Conservation (phyloP, 2,888 invertebrate genomes). For the Trichopria drosophilae region DNA sequence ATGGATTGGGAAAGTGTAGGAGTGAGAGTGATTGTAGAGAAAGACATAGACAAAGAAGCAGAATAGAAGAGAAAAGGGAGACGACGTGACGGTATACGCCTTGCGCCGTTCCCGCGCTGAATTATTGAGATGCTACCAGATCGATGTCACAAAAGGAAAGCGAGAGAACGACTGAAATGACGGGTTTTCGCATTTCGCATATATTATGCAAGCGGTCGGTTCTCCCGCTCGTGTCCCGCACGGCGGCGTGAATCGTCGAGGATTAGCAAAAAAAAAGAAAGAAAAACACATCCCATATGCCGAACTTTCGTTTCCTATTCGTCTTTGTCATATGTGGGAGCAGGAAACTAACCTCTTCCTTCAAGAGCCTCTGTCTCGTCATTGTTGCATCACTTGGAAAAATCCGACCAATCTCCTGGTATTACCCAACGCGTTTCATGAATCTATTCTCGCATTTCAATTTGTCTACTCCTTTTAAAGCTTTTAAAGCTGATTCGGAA, state of each 20-base stretch:
- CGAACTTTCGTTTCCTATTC: too few species aligned
- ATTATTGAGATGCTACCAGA: constrained; percentile 57
- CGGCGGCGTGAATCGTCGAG: constrained; percentile 43
- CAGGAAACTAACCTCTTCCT: too few species aligned
- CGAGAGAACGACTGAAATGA: constrained; percentile 55
- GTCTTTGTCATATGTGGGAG: too few species aligned
- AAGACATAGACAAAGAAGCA: too few species aligned
- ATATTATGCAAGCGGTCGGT: constrained; percentile 53
- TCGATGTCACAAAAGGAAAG: constrained; percentile 58
- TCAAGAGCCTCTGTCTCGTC: constrained; percentile 34
- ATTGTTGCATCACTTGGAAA: constrained; percentile 8
- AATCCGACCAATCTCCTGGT: too few species aligned
- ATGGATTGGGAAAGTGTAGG: constrained; percentile 12
- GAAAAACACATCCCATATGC: too few species aligned
- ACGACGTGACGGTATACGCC: constrained; percentile 40
- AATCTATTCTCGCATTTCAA: too few species aligned
- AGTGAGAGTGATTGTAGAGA: too few species aligned
- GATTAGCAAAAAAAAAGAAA: constrained; percentile 41
- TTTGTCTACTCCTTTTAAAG: too few species aligned
- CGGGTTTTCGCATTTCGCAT: constrained; percentile 56
- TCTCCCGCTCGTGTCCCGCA: constrained; percentile 46
- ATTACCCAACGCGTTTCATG: too few species aligned
- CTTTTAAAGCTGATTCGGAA: too few species aligned
- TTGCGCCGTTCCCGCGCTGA: constrained; percentile 56
- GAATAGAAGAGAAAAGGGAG: constrained; percentile 2